phyloP scores from a whole-genome alignment of 2,797 vertebrate species.

The Eutrigla gurnardus region DNA sequence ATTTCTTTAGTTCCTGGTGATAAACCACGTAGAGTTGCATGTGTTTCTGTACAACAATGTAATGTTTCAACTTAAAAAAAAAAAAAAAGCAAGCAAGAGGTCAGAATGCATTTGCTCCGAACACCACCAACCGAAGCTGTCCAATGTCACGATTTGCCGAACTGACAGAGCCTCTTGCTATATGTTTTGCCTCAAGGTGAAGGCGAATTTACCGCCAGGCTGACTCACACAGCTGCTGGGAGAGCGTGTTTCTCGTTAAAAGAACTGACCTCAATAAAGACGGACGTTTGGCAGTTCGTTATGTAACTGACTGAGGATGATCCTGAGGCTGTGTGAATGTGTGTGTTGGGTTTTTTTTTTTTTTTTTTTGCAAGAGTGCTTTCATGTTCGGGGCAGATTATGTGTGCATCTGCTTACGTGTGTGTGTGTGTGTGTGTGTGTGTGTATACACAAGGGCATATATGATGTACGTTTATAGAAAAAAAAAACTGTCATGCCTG shows the following conservation, averaged over 20 bases:
- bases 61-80: constrained; percentile 38
- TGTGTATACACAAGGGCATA: constrained; percentile 18
- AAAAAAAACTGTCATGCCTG: background rate
- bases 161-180: constrained; percentile 64
- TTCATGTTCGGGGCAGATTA: constrained; percentile 31
- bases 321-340: constrained; percentile 67
- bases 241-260: constrained; percentile 74
- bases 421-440: constrained; percentile 13
- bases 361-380: constrained; percentile 8
- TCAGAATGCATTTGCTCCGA: constrained; percentile 54
- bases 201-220: constrained; percentile 73
- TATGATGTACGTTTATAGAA: constrained; percentile 20
- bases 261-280: constrained; percentile 84
- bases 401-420: constrained; percentile 29
- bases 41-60: constrained; percentile 15
- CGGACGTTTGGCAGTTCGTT: constrained; percentile 80
- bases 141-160: constrained; percentile 44
- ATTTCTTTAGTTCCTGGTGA: constrained; percentile 27
- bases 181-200: constrained; percentile 69
- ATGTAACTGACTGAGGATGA: constrained; percentile 78
- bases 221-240: constrained; percentile 82
- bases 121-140: constrained; percentile 14
- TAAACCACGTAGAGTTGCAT: constrained; percentile 15
- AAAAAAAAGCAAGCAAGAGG: constrained; percentile 45
- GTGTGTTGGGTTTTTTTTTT: constrained; percentile 17